Conservation (phyloP, 2,888 invertebrate genomes). For the Protophormia terraenovae region DNA sequence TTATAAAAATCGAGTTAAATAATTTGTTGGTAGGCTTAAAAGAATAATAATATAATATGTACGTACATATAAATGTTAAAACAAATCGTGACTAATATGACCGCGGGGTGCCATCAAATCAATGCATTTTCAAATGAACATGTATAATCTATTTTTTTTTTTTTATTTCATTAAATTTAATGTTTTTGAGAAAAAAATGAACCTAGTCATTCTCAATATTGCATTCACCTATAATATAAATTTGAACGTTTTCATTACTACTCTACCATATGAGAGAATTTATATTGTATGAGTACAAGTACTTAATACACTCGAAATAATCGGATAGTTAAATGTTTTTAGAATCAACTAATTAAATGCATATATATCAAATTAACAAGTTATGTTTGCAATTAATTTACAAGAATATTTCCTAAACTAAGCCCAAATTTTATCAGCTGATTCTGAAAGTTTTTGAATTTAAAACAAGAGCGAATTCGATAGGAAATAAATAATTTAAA, state of each 20-base stretch:
- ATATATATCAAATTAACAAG: too few species aligned
- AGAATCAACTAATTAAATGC: too few species aligned
- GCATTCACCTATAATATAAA: conserved; percentile 18
- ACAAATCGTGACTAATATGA: conserved; percentile 80
- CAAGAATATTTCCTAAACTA: too few species aligned
- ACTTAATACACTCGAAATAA: conserved; percentile 26
- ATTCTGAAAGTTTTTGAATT: too few species aligned
- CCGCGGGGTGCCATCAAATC: conserved; percentile 74
- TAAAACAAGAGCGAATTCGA: too few species aligned
- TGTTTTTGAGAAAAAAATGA: conserved; percentile 28
- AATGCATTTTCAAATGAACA: conserved; percentile 64
- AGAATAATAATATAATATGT: conserved; percentile 8
- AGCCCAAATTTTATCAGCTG: too few species aligned
- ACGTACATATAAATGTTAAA: conserved; percentile 51
- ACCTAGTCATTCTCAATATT: conserved; percentile 53
- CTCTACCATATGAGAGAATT: background rate
- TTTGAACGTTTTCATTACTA: background rate
- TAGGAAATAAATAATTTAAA: too few species aligned
- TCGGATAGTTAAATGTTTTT: background rate
- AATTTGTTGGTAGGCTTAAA: conserved; percentile 20
- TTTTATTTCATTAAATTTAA: conserved; percentile 47
- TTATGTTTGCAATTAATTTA: too few species aligned
- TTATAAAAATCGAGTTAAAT: conserved; percentile 18
- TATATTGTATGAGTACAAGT: conserved; percentile 12
- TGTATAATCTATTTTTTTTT: conserved; percentile 25